Percentiles rank a stretch among this genome's conserved stretches.
phyloP scores from a whole-genome alignment of 2,797 vertebrate genomes.

The Psittacula echo region DNA sequence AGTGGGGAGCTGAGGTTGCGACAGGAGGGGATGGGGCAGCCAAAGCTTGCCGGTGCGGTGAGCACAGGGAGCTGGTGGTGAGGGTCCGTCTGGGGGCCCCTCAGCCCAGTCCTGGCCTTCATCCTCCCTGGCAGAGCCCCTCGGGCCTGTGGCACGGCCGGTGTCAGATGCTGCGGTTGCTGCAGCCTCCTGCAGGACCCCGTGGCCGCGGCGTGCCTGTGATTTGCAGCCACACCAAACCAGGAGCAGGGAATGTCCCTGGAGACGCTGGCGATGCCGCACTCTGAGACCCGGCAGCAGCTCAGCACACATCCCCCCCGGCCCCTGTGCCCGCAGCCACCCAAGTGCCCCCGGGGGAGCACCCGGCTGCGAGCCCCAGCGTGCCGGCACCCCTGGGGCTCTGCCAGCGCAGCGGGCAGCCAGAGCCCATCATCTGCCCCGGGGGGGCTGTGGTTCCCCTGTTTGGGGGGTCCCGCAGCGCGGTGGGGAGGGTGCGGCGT shows the following conservation, averaged over 20 bases:
- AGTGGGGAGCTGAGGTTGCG: neutral
- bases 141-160: rapidly evolving
- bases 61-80: neutral
- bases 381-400: neutral
- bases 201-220: neutral
- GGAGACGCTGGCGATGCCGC: neutral
- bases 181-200: neutral
- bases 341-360: neutral
- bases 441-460: conserved; percentile 1
- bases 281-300: neutral
- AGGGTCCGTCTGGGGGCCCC: neutral
- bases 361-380: rapidly evolving
- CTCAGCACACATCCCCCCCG: neutral
- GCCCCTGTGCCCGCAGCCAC: neutral
- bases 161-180: neutral
- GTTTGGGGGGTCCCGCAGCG: neutral
- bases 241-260: neutral
- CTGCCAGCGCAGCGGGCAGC: neutral
- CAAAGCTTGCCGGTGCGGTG: neutral
- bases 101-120: neutral
- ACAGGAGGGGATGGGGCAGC: neutral
- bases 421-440: neutral
- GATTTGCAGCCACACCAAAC: neutral
- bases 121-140: neutral
- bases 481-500: neutral